Evolutionary conservation across 2,888 invertebrate genomes (phyloP), one percentile per base, ranked within the genome.

Genomic region (Himalopsyche japonica): DNA sequence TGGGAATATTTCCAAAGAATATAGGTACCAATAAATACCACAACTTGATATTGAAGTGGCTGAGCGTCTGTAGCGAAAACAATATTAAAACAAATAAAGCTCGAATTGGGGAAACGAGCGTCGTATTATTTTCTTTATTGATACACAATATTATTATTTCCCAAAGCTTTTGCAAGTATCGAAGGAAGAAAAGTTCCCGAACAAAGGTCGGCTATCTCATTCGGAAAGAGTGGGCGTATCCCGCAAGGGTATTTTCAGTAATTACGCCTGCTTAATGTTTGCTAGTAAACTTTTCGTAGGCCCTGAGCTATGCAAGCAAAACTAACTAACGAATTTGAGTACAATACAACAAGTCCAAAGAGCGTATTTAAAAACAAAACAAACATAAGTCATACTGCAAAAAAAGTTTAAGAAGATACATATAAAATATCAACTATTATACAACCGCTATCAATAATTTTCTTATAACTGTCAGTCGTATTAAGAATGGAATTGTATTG

Each of bases 241-340:
- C 82, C 70, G 70, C 70, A 70, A 70, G 70, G 70, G 70, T 70
- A 70, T 82, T 70, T 76, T 82, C 82, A 5, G 48, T 82, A 82
- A 85, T 85, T 85, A 82, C 80, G 70, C 80, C 76, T 48, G 64
- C 77, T 76, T 82, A 85, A 80, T 80, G 82, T 82, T 77, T 80
- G 70, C 79, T 48, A 70, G 30, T 47, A 79, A 80, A 70, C 80
- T 79, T 70, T 70, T 70, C 70, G 70, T 24, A 70, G 27, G 70
- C 70, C 70, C 70, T 80, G 64, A 80, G 80, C 34, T 57, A 34
- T 34, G 80, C 57, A 34, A 80, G 48, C 30, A 37, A 49, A 80
- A 80, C 34, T 48, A 80, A 80, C 49, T 80, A 15, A 57, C 30
- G 20, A 3, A 30, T 30, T 70, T 70, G 15, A 70, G 70, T 15